Evolutionary conservation across 2,797 vertebrate genomes (phyloP).

Genomic region (Spatula versicolor): DNA sequence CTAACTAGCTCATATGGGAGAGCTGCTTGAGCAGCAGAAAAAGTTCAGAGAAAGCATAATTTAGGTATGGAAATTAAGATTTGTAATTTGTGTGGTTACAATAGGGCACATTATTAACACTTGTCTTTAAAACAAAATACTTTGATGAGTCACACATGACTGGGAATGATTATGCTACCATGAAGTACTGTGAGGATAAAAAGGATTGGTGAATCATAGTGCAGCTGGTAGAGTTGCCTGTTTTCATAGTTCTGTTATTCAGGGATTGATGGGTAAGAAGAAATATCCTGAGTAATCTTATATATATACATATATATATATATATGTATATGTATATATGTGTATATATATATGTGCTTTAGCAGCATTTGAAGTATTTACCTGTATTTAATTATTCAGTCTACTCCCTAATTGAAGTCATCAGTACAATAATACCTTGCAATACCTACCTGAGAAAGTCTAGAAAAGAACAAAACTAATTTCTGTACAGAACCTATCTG

Average conservation of each 20-base stretch:
- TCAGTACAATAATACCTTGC: conserved; percentile 18
- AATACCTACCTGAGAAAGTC: conserved; percentile 4
- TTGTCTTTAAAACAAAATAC: conserved; percentile 69
- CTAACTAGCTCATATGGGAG: background rate
- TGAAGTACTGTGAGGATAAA: conserved; percentile 59
- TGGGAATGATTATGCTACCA: conserved; percentile 64
- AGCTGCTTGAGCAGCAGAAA: conserved; percentile 65
- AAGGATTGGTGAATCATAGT: conserved; percentile 68
- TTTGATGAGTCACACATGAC: conserved; percentile 68
- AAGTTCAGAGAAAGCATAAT: conserved; percentile 20
- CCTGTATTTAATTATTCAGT: conserved; percentile 12
- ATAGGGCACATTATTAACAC: conserved; percentile 62
- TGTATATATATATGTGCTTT: background rate
- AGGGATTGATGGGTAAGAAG: conserved; percentile 34
- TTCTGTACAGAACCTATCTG: background rate
- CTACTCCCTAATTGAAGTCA: background rate
- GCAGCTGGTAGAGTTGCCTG: conserved; percentile 66
- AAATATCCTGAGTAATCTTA: conserved; percentile 42
- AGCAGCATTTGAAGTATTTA: conserved; percentile 23
- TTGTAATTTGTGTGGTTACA: conserved; percentile 64
- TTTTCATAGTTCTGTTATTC: conserved; percentile 49
- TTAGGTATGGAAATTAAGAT: conserved; percentile 67
- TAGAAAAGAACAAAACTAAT: background rate
- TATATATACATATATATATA: background rate
- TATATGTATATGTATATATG: background rate